phyloP scores from a whole-genome alignment of 2,113 vertebrate species.

The Ceyx melanurus region DNA sequence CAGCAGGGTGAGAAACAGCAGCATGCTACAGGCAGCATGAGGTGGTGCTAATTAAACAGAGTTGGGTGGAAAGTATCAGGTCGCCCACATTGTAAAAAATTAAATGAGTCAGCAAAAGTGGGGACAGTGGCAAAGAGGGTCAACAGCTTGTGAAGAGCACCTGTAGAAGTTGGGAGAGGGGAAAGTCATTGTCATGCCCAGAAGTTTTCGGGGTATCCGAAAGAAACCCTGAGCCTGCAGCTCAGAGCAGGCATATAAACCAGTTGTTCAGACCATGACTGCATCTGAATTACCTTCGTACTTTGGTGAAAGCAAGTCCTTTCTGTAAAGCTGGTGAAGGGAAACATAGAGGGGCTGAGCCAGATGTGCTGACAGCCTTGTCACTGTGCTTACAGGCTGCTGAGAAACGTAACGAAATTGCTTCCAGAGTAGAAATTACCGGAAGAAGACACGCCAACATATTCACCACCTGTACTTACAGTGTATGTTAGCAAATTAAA shows the following conservation, averaged over 20 bases:
- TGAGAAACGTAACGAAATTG: background rate
- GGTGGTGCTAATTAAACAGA: background rate
- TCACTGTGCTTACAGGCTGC: background rate
- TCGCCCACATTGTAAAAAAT: fast-evolving
- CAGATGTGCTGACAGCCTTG: background rate
- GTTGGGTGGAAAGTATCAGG: background rate
- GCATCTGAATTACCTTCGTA: background rate
- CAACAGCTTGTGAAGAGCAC: background rate
- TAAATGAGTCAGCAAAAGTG: background rate
- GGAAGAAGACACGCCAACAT: background rate
- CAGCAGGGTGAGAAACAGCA: background rate
- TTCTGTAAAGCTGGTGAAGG: background rate
- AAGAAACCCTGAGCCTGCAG: background rate
- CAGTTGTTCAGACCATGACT: background rate
- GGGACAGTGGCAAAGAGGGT: background rate
- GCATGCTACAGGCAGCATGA: fast-evolving
- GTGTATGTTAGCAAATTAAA: constrained; percentile 70
- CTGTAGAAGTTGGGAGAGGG: background rate
- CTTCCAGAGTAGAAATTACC: background rate
- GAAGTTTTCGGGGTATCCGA: background rate
- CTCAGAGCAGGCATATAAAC: background rate
- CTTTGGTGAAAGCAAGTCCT: background rate
- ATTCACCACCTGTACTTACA: constrained; percentile 29
- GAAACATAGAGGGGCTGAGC: background rate
- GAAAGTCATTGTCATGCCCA: background rate